Percentiles rank a stretch among this genome's conserved stretches.
These are phyloP conservation scores for Buceros bicornis DNA, from an alignment of 2,797 vertebrate genomes.

Conservation along the genomic window DNA sequence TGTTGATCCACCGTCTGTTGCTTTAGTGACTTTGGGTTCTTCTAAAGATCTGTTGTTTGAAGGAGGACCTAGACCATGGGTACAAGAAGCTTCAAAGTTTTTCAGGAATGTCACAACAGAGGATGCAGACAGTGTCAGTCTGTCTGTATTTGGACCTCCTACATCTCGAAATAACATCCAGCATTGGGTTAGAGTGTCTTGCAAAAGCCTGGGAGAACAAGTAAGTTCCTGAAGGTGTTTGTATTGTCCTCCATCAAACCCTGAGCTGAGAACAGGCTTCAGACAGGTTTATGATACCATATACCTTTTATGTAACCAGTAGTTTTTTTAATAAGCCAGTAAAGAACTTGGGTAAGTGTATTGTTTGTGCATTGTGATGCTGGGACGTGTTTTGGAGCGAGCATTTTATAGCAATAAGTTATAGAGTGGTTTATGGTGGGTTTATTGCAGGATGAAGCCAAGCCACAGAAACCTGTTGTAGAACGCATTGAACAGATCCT, in stretches of 20 bases:
- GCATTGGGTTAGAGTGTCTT: slow-evolving; percentile 88
- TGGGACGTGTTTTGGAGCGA: not conserved
- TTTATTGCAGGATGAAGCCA: slow-evolving; percentile 14
- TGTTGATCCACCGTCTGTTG: slow-evolving; percentile 88
- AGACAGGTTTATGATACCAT: not conserved
- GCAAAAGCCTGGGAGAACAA: slow-evolving; percentile 92
- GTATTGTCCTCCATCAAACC: not conserved
- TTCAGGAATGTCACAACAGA: slow-evolving; percentile 88
- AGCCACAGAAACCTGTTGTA: not conserved
- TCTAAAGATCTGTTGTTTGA: slow-evolving; percentile 96
- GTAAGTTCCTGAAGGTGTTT: slow-evolving; percentile 72
- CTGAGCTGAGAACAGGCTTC: not conserved
- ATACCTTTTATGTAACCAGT: not conserved
- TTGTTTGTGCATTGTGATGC: not conserved
- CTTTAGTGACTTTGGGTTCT: slow-evolving; percentile 93
- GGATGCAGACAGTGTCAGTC: slow-evolving; percentile 76
- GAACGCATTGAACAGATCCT: not conserved
- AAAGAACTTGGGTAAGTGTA: not conserved
- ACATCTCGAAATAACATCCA: slow-evolving; percentile 85
- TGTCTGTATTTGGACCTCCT: slow-evolving; percentile 80
- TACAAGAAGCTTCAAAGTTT: slow-evolving; percentile 95
- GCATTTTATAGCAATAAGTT: not conserved
- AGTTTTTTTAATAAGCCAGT: not conserved
- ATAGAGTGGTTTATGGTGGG: not conserved
- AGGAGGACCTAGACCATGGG: slow-evolving; percentile 94